These are phyloP conservation scores for Gibbula magus DNA, from an alignment of 2,888 invertebrate species.

Conservation along the genomic window DNA sequence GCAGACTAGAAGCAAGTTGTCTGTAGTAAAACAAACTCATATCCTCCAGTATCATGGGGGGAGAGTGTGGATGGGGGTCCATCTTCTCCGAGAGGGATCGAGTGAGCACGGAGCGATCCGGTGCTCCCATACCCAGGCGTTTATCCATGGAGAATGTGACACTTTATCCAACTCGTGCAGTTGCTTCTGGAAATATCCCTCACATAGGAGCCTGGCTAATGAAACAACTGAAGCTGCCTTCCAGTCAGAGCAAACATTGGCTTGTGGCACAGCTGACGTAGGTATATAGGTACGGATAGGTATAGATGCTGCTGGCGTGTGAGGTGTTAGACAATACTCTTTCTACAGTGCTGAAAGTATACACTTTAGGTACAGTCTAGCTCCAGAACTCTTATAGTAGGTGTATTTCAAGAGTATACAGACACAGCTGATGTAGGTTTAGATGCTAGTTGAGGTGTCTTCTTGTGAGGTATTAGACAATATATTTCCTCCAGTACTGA, in stretches of 20 bases:
- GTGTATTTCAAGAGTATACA: too few relatives aligned
- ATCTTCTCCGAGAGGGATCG: conserved; percentile 27
- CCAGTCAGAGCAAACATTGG: background rate
- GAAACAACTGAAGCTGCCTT: background rate
- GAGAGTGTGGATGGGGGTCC: conserved; percentile 41
- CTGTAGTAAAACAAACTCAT: conserved; percentile 68
- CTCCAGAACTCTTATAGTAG: too few relatives aligned
- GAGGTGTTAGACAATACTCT: conserved; percentile 2
- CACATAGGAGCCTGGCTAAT: background rate
- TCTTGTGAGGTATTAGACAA: too few relatives aligned
- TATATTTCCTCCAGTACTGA: too few relatives aligned
- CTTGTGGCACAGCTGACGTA: background rate
- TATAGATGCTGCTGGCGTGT: background rate
- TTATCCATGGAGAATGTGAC: conserved; percentile 49
- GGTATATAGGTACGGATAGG: background rate
- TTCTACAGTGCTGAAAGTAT: background rate
- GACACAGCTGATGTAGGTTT: too few relatives aligned
- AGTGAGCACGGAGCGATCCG: conserved; percentile 36
- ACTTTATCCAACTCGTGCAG: conserved; percentile 5
- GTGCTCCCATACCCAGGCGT: conserved; percentile 51
- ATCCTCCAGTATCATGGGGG: conserved; percentile 66
- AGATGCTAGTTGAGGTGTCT: too few relatives aligned
- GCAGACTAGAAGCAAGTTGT: conserved; percentile 64
- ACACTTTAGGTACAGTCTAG: too few relatives aligned
- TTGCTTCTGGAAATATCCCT: background rate